These are phyloP conservation scores for Lucifuga dentata DNA, from an alignment of 2,113 vertebrate species.

Conservation along the genomic window DNA sequence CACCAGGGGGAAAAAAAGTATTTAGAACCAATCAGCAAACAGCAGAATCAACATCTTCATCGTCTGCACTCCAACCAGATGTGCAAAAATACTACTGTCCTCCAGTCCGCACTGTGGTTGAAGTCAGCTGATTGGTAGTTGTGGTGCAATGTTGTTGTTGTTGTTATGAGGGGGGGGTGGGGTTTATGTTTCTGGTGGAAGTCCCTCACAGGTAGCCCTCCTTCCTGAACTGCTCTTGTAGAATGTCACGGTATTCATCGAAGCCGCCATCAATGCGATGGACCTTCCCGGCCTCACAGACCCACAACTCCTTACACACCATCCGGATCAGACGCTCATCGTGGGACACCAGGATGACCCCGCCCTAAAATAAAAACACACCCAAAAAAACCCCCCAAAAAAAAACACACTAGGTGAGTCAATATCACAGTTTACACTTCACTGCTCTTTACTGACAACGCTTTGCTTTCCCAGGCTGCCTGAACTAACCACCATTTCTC, in stretches of 20 bases:
- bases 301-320: constrained; percentile 97
- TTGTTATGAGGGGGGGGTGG: constrained; percentile 4
- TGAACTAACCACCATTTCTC: too few species aligned
- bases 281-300: constrained; percentile 87
- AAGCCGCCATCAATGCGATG: constrained; percentile 94
- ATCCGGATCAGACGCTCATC: constrained; percentile 95
- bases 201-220: constrained; percentile 93
- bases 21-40: constrained; percentile 31
- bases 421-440: too few species aligned
- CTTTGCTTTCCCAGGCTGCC: too few species aligned
- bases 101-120: constrained; percentile 4
- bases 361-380: constrained; percentile 83
- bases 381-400: constrained; percentile 89
- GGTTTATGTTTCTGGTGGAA: constrained; percentile 1
- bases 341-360: constrained; percentile 94
- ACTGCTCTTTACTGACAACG: too few species aligned
- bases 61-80: constrained; percentile 31
- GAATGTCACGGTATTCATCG: constrained; percentile 94
- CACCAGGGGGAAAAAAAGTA: constrained; percentile 2
- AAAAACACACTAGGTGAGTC: not conserved
- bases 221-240: constrained; percentile 96
- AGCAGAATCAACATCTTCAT: not conserved
- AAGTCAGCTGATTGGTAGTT: constrained; percentile 14
- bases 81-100: constrained; percentile 24
- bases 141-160: not conserved